Base-by-base conservation (phyloP, 2,113 vertebrate genomes). In the Chloropsis hardwickii region DNA sequence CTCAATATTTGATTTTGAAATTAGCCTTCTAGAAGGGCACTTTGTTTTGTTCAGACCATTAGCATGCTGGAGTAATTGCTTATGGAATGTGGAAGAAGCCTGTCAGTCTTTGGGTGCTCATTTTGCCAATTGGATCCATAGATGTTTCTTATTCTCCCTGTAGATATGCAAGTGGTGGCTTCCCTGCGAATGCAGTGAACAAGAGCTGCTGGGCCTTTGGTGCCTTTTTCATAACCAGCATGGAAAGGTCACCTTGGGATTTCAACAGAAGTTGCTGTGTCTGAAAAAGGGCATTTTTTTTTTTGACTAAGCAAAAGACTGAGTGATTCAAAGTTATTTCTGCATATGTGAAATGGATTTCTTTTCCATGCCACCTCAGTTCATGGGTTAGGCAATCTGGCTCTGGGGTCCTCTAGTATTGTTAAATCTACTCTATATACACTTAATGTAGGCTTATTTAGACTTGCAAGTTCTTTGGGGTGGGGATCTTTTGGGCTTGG, bases 161-260 rank as follows among this genome's bases (percentile, higher is more conserved):
- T 69, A 29, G 3, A 31, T 45, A 21, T 37, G 4, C 4, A 11
- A 35, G 19, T 44, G 23, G 21, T 85, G 65, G 13, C n/a, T 83
- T 67, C 64, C 12, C 42, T 4, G 0, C 22, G 50, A 47, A 44
- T 47, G 44, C 1, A 5, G 20, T 11, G 79, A 56, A 5, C 1
- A 3, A 44, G 53, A 81, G 48, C 45, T 78, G 35, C 44, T 77
- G 9, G 66, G n/a, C 35, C 33, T n/a, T n/a, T 57, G 27, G 17
- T 87, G 27, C n/a, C 54, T 76, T 1, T 53, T 65, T 44, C 58
- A 28, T 23, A 14, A 16, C 39, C 40, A 48, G 8, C 10, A 10
- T 27, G 54, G 50, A 57, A 69, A n/a, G 8, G 5, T 2, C 22
- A 23, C 31, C 58, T 72, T 91, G 70, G 39, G 5, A 71, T 77